A percentile compares a stretch with the other conserved stretches of the same genome.
phyloP scores from a whole-genome alignment of 2,888 invertebrate species.

The Griposia aprilina region DNA sequence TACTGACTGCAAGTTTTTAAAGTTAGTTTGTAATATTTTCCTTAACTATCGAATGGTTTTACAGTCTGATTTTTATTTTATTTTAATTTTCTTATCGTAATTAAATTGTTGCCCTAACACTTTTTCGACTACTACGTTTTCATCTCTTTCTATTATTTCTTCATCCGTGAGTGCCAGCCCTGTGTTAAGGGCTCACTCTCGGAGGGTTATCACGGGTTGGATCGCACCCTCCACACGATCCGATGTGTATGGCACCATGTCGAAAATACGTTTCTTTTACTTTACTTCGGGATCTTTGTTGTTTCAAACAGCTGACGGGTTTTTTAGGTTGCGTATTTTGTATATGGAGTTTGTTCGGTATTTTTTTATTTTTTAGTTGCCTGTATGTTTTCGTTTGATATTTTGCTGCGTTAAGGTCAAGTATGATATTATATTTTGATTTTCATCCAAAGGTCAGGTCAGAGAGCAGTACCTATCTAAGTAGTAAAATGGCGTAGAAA shows the following conservation, averaged over 20 bases:
- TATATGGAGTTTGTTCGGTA: background rate
- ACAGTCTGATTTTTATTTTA: background rate
- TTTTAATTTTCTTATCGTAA: background rate
- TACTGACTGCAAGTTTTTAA: background rate
- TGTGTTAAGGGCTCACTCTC: constrained; percentile 73
- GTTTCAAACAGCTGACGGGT: constrained; percentile 59
- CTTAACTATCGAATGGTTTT: background rate
- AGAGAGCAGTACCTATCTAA: too few relatives aligned
- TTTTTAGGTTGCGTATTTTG: constrained; percentile 13
- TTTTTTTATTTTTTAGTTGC: background rate
- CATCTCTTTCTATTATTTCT: background rate
- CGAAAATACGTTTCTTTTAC: constrained; percentile 54
- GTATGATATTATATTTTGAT: background rate
- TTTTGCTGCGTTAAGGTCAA: constrained; percentile 1
- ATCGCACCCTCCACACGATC: constrained; percentile 74
- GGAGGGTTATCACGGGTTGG: constrained; percentile 79
- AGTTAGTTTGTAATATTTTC: background rate
- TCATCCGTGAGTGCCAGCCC: constrained; percentile 71
- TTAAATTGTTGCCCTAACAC: background rate
- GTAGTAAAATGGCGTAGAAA: too few relatives aligned
- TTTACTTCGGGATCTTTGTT: constrained; percentile 50
- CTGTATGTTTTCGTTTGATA: background rate
- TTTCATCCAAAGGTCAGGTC: background rate
- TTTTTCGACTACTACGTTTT: background rate
- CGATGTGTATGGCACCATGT: constrained; percentile 51